A percentile compares a stretch with the other conserved stretches of the same genome.
Conservation (phyloP, 2,888 invertebrate species). For the Drosophila bunnanda region DNA sequence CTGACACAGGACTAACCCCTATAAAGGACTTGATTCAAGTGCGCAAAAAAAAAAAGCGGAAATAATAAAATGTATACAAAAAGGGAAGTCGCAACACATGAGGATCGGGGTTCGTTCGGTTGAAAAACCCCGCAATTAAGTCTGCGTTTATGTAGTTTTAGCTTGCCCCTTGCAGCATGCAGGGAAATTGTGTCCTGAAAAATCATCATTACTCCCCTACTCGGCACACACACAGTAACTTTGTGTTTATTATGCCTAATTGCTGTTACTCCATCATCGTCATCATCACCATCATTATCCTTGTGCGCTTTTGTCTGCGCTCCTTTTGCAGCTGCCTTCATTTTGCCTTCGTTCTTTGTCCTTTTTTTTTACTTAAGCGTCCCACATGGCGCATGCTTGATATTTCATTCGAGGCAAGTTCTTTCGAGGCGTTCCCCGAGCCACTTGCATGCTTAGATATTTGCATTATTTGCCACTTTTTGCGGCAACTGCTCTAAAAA, state of each 20-base stretch:
- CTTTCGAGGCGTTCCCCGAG: conserved; percentile 41
- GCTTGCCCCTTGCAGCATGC: conserved; percentile 23
- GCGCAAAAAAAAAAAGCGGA: conserved; percentile 69
- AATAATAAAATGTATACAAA: conserved; percentile 39
- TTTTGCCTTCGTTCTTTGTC: conserved; percentile 52
- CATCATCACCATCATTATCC: conserved; percentile 36
- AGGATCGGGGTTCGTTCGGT: conserved; percentile 63
- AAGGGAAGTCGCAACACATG: conserved; percentile 46
- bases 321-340: conserved; percentile 71
- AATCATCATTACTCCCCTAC: conserved; percentile 17
- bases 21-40: conserved; percentile 69
- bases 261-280: conserved; percentile 69
- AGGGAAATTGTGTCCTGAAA: conserved; percentile 2
- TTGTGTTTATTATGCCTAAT: conserved; percentile 81
- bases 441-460: conserved; percentile 54
- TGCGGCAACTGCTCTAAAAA: conserved; percentile 47
- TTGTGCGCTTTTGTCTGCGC: conserved; percentile 54
- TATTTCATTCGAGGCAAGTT: conserved; percentile 36
- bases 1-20: conserved; percentile 54
- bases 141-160: conserved; percentile 61
- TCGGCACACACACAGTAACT: conserved; percentile 61
- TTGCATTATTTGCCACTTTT: conserved; percentile 57
- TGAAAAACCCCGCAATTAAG: conserved; percentile 81
- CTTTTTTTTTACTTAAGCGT: conserved; percentile 34
- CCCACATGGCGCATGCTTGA: conserved; percentile 67